Conservation (phyloP, 1,140 invertebrate species). For the Pissodes strobi region DNA sequence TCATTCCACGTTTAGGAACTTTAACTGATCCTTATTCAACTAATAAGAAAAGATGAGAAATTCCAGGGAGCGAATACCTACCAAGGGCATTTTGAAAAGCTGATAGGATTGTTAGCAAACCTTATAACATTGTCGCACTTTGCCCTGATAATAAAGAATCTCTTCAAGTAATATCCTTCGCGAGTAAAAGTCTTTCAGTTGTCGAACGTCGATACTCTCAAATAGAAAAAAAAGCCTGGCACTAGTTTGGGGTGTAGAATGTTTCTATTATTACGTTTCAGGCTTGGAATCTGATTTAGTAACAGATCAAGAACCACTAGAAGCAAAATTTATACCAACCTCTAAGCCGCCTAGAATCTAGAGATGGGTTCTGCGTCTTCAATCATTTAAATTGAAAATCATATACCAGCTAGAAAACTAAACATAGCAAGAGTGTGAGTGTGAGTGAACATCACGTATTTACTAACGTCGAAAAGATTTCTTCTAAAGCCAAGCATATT, state of each 20-base stretch:
- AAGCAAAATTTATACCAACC: too few relatives aligned
- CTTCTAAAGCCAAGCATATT: conserved; percentile 24
- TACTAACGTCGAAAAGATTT: conserved; percentile 20
- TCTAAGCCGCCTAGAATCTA: too few relatives aligned
- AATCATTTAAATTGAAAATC: conserved; percentile 50
- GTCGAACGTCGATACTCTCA: conserved; percentile 54
- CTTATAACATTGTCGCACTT: conserved; percentile 58
- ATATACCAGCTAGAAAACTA: conserved; percentile 50
- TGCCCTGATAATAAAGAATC: conserved; percentile 40
- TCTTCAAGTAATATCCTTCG: conserved; percentile 52
- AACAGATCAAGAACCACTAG: too few relatives aligned
- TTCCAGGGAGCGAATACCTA: conserved; percentile 36
- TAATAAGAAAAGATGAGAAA: conserved; percentile 33
- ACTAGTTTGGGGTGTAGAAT: too few relatives aligned
- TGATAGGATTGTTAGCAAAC: conserved; percentile 26
- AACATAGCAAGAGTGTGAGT: too few relatives aligned
- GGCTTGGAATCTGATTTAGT: too few relatives aligned
- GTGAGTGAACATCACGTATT: conserved; percentile 51
- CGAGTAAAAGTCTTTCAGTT: conserved; percentile 51
- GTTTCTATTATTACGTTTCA: too few relatives aligned
- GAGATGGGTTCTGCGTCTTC: conserved; percentile 51
- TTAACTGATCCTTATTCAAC: conserved; percentile 33
- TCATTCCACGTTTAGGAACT: conserved; percentile 34
- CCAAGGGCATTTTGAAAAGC: conserved; percentile 26
- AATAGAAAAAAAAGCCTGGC: conserved; percentile 56